Conservation (phyloP, 1,140 invertebrate genomes). For the Scaptomyza montana region DNA sequence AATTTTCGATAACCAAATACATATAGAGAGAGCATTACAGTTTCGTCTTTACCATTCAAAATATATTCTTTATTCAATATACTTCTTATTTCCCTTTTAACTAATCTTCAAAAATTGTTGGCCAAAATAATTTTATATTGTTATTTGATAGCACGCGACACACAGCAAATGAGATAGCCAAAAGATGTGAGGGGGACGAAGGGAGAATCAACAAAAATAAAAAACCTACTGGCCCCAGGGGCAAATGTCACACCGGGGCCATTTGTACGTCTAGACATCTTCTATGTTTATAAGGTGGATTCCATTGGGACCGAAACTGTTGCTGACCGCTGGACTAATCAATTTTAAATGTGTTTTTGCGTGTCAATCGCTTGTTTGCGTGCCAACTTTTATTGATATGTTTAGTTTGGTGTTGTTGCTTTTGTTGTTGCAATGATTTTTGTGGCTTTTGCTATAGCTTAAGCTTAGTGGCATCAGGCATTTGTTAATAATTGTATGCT, state of each 20-base stretch:
- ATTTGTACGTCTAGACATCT: slow-evolving; percentile 63
- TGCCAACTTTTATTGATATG: slow-evolving; percentile 79
- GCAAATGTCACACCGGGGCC: slow-evolving; percentile 67
- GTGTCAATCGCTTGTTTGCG: slow-evolving; percentile 82
- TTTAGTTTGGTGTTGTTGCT: slow-evolving; percentile 46
- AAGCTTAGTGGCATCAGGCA: slow-evolving; percentile 39
- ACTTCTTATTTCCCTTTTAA: slow-evolving; percentile 44
- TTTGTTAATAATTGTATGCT: slow-evolving; percentile 71
- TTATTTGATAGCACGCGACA: slow-evolving; percentile 71
- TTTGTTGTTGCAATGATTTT: slow-evolving; percentile 15
- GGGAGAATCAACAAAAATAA: neutral
- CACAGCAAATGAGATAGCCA: slow-evolving; percentile 12
- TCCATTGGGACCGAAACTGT: slow-evolving; percentile 13
- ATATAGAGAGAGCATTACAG: slow-evolving; percentile 9
- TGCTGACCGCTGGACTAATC: slow-evolving; percentile 65
- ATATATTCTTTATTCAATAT: neutral
- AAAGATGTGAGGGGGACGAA: slow-evolving; percentile 9
- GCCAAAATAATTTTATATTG: slow-evolving; percentile 59
- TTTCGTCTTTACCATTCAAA: neutral
- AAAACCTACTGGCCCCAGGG: slow-evolving; percentile 30
- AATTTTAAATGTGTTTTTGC: slow-evolving; percentile 83
- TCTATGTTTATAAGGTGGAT: slow-evolving; percentile 35
- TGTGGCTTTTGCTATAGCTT: slow-evolving; percentile 12
- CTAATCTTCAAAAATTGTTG: slow-evolving; percentile 64
- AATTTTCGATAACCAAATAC: neutral